Conservation (phyloP, 1,140 invertebrate genomes). For the Pantala flavescens region DNA sequence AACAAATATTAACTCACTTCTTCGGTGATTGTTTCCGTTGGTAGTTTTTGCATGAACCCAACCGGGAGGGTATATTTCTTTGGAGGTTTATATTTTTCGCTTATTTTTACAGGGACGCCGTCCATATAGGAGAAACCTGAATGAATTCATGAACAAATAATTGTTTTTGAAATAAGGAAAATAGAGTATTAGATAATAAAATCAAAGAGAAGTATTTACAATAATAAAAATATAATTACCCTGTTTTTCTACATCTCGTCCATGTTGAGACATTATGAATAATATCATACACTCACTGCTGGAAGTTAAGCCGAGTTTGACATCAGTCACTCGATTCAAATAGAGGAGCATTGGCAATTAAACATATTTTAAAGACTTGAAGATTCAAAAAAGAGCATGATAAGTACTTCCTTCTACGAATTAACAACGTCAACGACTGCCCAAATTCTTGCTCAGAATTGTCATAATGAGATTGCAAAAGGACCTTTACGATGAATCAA, state of each 20-base stretch:
- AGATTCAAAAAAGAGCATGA: neutral
- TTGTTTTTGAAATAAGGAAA: neutral
- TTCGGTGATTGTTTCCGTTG: conserved; percentile 20
- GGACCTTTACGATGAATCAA: neutral
- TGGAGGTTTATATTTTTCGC: conserved; percentile 70
- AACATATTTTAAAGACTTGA: neutral
- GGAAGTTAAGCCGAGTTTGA: neutral
- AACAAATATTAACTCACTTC: conserved; percentile 15
- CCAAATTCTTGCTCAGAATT: neutral
- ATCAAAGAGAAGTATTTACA: neutral
- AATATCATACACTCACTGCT: neutral
- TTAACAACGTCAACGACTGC: neutral
- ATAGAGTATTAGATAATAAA: neutral
- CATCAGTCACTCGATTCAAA: neutral
- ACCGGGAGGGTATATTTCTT: conserved; percentile 56
- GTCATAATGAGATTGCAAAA: neutral
- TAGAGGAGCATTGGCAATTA: neutral
- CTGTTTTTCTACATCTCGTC: neutral
- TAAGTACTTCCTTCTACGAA: neutral
- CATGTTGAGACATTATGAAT: neutral
- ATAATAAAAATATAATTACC: neutral
- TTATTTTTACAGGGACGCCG: conserved; percentile 74
- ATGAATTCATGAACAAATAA: neutral
- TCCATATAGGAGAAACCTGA: conserved; percentile 53
- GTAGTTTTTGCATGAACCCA: conserved; percentile 48